Percentiles rank a stretch among this genome's conserved stretches.
These are phyloP conservation scores for Casuarius casuarius DNA, from an alignment of 2,113 vertebrate genomes.

Conservation along the genomic window DNA sequence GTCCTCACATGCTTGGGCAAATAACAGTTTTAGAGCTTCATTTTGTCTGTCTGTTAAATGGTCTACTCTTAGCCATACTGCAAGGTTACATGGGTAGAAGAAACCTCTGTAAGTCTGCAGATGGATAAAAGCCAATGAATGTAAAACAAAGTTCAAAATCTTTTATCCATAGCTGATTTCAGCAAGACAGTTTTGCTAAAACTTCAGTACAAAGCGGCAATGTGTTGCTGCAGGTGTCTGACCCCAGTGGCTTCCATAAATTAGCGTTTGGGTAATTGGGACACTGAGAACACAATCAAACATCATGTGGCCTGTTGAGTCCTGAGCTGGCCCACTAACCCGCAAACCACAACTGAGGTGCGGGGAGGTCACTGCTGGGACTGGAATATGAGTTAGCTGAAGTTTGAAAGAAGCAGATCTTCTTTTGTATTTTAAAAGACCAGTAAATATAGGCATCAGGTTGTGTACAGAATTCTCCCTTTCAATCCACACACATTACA, in stretches of 20 bases:
- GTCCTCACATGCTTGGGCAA: not conserved
- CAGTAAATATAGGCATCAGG: not conserved
- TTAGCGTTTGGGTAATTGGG: not conserved
- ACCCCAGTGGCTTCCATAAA: not conserved
- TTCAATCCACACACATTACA: not conserved
- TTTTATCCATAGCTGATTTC: not conserved
- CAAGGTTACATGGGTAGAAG: not conserved
- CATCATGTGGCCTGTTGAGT: not conserved
- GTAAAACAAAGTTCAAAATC: not conserved
- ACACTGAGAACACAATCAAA: not conserved
- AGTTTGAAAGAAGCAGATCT: not conserved
- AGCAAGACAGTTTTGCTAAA: not conserved
- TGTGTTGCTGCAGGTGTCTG: fast-evolving
- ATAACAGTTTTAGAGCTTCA: not conserved
- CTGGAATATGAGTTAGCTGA: not conserved
- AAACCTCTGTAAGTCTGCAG: not conserved
- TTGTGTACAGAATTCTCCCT: not conserved
- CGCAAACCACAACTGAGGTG: not conserved
- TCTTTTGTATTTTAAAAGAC: too few species aligned
- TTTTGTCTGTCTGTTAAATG: not conserved
- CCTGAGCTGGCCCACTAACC: not conserved
- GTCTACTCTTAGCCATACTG: not conserved
- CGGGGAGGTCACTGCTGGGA: not conserved
- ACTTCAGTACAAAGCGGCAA: not conserved
- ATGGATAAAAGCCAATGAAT: not conserved